phyloP scores from a whole-genome alignment of 2,797 vertebrate genomes.

The Poecilia picta region DNA sequence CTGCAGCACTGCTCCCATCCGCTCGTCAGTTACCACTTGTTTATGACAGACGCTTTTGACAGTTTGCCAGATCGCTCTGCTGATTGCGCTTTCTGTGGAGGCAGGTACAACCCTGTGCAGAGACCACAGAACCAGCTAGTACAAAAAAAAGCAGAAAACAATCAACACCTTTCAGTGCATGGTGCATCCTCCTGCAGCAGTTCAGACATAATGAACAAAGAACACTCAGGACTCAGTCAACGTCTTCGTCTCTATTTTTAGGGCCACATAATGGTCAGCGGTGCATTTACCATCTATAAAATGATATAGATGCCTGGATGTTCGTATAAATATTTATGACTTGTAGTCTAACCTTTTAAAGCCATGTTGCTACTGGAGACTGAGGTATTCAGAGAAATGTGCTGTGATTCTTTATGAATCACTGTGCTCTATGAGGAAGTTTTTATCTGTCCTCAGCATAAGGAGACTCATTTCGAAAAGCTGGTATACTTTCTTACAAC shows the following conservation, averaged over 20 bases:
- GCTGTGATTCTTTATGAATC: conserved; percentile 24
- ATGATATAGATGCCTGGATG: conserved; percentile 29
- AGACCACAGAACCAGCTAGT: conserved; percentile 29
- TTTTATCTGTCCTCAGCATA: conserved; percentile 7
- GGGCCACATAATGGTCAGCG: conserved; percentile 42
- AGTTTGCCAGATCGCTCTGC: not conserved
- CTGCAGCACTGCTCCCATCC: not conserved
- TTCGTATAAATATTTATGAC: conserved; percentile 49
- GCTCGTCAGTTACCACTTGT: not conserved
- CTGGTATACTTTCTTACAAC: conserved; percentile 17
- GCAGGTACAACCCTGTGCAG: not conserved
- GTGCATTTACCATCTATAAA: conserved; percentile 48
- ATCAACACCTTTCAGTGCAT: conserved; percentile 10
- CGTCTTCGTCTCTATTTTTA: conserved; percentile 41
- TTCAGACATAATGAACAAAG: conserved; percentile 4
- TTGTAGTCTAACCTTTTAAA: conserved; percentile 41
- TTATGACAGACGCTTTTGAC: not conserved
- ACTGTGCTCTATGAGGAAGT: not conserved
- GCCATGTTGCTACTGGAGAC: conserved; percentile 21
- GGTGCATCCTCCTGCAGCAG: not conserved
- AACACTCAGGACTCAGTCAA: conserved; percentile 24
- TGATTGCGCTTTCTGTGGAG: not conserved
- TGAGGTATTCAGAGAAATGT: not conserved
- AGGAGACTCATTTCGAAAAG: conserved; percentile 53
- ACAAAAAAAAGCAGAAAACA: not conserved